Conservation (phyloP, 2,113 vertebrate species). For the Rutilus rutilus region DNA sequence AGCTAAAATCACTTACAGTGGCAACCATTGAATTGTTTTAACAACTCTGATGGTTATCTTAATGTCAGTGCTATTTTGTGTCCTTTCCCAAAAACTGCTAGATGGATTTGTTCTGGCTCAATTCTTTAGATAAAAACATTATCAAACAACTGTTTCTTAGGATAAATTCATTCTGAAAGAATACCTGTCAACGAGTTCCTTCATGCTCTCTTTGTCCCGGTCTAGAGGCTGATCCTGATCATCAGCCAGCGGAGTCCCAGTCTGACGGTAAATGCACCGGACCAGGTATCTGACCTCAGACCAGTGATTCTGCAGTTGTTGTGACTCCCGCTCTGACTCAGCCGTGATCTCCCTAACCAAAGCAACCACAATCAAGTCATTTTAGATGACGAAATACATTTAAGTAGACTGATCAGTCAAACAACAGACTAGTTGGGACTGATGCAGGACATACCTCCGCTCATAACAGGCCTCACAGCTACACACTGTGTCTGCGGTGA, state of each 20-base stretch:
- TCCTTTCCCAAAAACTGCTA: too few species aligned
- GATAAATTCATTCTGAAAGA: too few species aligned
- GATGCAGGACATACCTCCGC: slow-evolving; percentile 79
- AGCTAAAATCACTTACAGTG: too few species aligned
- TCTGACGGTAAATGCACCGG: slow-evolving; percentile 94
- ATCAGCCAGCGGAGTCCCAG: slow-evolving; percentile 90
- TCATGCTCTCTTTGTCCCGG: slow-evolving; percentile 93
- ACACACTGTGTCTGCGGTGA: slow-evolving; percentile 83
- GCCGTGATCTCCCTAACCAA: slow-evolving; percentile 85
- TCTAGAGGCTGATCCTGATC: slow-evolving; percentile 92
- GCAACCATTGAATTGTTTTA: too few species aligned
- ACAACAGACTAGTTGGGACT: neutral
- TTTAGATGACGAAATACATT: neutral
- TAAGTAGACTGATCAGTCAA: neutral
- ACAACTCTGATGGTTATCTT: too few species aligned
- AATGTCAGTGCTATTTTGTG: too few species aligned
- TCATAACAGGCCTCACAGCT: slow-evolving; percentile 93
- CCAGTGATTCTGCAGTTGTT: slow-evolving; percentile 97
- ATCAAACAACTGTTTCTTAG: too few species aligned
- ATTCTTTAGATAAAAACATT: too few species aligned
- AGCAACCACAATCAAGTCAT: neutral
- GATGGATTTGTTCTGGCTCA: too few species aligned
- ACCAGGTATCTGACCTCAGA: slow-evolving; percentile 96
- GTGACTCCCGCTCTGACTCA: slow-evolving; percentile 91
- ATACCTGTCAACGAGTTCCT: slow-evolving; percentile 94